A percentile compares a stretch with the other conserved stretches of the same genome.
These are phyloP conservation scores for Poicephalus gulielmi DNA, from an alignment of 2,113 vertebrate species.

Conservation along the genomic window DNA sequence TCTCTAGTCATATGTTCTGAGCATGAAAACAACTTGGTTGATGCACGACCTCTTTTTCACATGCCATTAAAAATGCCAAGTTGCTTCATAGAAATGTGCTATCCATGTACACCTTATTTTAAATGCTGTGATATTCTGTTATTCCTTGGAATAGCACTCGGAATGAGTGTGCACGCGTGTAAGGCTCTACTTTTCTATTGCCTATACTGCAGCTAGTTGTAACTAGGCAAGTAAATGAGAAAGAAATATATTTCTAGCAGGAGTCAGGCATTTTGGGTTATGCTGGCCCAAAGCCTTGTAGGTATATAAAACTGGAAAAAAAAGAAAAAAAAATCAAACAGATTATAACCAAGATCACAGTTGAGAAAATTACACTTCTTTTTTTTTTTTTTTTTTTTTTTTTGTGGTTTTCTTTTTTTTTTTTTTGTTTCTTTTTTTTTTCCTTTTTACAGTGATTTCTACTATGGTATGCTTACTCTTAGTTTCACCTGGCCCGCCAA, in stretches of 20 bases:
- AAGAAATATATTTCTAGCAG: slow-evolving; percentile 36
- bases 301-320: slow-evolving; percentile 45
- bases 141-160: slow-evolving; percentile 38
- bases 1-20: slow-evolving; percentile 48
- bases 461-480: too few species aligned
- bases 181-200: slow-evolving; percentile 44
- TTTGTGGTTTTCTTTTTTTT: background rate
- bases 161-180: background rate
- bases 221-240: slow-evolving; percentile 53
- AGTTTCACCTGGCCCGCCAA: too few species aligned
- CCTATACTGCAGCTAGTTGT: slow-evolving; percentile 57
- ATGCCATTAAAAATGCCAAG: slow-evolving; percentile 47
- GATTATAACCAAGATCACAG: slow-evolving; percentile 67
- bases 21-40: slow-evolving; percentile 67
- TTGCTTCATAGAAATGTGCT: slow-evolving; percentile 51
- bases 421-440: too few species aligned
- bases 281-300: slow-evolving; percentile 43
- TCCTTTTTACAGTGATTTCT: too few species aligned
- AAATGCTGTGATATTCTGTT: slow-evolving; percentile 4
- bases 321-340: slow-evolving; percentile 23
- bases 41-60: slow-evolving; percentile 38
- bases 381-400: too few species aligned
- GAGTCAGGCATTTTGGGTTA: slow-evolving; percentile 53
- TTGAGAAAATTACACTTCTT: slow-evolving; percentile 45
- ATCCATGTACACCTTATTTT: slow-evolving; percentile 13